Percentiles rank a stretch among this genome's conserved stretches.
phyloP scores from a whole-genome alignment of 2,888 invertebrate genomes.

The Alviniconcha strummeri region DNA sequence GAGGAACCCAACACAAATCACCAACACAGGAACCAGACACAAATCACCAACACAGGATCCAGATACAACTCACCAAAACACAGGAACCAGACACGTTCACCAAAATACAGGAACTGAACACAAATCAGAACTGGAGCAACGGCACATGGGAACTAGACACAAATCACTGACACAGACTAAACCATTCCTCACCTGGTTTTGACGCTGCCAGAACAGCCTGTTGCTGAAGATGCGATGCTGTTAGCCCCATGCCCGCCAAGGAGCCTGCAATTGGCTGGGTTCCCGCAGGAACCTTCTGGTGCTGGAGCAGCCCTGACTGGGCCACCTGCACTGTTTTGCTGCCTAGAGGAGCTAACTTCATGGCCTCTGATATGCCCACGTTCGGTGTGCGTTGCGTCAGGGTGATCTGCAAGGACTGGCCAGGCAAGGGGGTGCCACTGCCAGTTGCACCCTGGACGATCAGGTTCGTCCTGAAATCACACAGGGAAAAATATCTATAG shows the following conservation, averaged over 20 bases:
- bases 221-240: conserved; percentile 18
- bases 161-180: too few relatives aligned
- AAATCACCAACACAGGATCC: too few relatives aligned
- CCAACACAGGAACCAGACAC: too few relatives aligned
- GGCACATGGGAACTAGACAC: too few relatives aligned
- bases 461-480: conserved; percentile 25
- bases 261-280: background rate
- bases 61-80: too few relatives aligned
- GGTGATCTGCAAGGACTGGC: conserved; percentile 24
- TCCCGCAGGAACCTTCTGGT: conserved; percentile 1
- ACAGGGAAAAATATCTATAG: background rate
- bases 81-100: too few relatives aligned
- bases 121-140: too few relatives aligned
- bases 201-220: conserved; percentile 11
- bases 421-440: background rate
- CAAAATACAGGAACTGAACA: too few relatives aligned
- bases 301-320: background rate
- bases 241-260: background rate
- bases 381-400: conserved; percentile 18
- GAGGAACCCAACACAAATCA: too few relatives aligned
- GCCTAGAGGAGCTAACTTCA: conserved; percentile 13
- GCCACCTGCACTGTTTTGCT: conserved; percentile 14
- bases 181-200: conserved; percentile 17
- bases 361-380: background rate
- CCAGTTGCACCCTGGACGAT: conserved; percentile 8